Percentiles rank a stretch among this genome's conserved stretches.
Evolutionary conservation across 2,888 invertebrate genomes (phyloP).

Genomic region (Papilio gigon): DNA sequence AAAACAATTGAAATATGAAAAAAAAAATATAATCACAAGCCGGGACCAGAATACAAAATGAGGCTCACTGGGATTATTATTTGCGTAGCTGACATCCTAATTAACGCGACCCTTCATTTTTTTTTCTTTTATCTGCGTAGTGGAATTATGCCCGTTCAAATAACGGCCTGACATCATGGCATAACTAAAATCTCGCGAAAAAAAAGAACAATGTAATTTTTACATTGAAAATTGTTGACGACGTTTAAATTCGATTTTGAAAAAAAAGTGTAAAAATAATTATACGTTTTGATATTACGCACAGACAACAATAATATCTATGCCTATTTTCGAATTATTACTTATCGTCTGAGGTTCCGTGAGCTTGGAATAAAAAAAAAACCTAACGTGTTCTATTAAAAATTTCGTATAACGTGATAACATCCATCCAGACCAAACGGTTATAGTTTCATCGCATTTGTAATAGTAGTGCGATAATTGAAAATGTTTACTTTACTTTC

Average conservation of each 20-base stretch:
- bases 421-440: too few species aligned
- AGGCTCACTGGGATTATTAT: slow-evolving; percentile 74
- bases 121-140: slow-evolving; percentile 61
- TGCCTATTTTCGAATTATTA: too few species aligned
- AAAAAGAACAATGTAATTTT: slow-evolving; percentile 22
- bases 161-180: slow-evolving; percentile 47
- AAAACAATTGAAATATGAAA: slow-evolving; percentile 56
- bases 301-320: too few species aligned
- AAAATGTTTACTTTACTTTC: too few species aligned
- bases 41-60: slow-evolving; percentile 73
- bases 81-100: slow-evolving; percentile 78
- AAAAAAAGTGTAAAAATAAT: too few species aligned
- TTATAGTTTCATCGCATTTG: too few species aligned
- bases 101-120: slow-evolving; percentile 70
- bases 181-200: slow-evolving; percentile 30
- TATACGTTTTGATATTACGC: too few species aligned
- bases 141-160: slow-evolving; percentile 60
- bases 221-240: slow-evolving; percentile 26
- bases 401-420: too few species aligned
- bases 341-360: too few species aligned
- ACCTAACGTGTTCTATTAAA: too few species aligned
- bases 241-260: neutral
- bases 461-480: too few species aligned
- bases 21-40: slow-evolving; percentile 67
- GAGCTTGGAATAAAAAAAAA: too few species aligned